A percentile compares a stretch with the other conserved stretches of the same genome.
Conservation (phyloP, 2,888 invertebrate genomes). For the Ophonus ardosiacus region DNA sequence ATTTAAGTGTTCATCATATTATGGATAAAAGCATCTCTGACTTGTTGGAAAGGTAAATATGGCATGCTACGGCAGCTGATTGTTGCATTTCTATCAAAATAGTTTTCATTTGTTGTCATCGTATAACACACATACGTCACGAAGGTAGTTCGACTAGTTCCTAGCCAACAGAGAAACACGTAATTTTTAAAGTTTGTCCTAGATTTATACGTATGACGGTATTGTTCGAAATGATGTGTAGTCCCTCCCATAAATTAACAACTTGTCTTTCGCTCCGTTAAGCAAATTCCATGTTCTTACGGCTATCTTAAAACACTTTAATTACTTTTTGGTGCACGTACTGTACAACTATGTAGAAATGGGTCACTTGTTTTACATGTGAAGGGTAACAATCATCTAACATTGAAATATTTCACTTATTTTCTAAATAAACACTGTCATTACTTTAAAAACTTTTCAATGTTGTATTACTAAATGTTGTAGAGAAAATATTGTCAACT, state of each 20-base stretch:
- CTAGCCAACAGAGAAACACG: constrained; percentile 59
- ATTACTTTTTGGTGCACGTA: constrained; percentile 42
- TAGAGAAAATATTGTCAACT: constrained; percentile 57
- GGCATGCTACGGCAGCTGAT: constrained; percentile 9
- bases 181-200: constrained; percentile 64
- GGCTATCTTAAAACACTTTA: constrained; percentile 39
- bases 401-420: constrained; percentile 26
- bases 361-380: constrained; percentile 54
- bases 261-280: constrained; percentile 65
- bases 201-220: constrained; percentile 67
- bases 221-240: constrained; percentile 68
- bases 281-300: constrained; percentile 37
- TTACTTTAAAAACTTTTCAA: not conserved
- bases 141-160: constrained; percentile 65
- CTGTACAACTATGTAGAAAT: constrained; percentile 44
- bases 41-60: constrained; percentile 71
- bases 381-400: constrained; percentile 37
- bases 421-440: not conserved
- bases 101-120: constrained; percentile 60
- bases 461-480: not conserved
- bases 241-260: constrained; percentile 66
- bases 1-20: constrained; percentile 70
- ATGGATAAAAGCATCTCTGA: constrained; percentile 72
- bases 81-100: constrained; percentile 53
- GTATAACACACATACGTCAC: constrained; percentile 69